phyloP scores from a whole-genome alignment of 2,888 invertebrate species.

The Nephrocerus scutellatus region DNA sequence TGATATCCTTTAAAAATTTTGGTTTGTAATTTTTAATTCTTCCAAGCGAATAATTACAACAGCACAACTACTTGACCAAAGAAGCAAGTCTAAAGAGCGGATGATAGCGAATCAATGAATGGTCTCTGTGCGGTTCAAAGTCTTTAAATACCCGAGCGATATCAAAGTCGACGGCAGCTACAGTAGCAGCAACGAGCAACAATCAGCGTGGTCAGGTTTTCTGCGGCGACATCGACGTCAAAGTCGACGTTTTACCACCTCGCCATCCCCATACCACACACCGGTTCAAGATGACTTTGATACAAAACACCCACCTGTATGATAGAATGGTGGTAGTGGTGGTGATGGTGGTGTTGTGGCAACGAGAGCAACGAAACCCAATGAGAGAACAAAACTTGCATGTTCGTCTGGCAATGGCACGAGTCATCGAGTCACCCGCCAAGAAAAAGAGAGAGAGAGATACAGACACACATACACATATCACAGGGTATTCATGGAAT shows the following conservation, averaged over 20 bases:
- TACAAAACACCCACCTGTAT: too few relatives aligned
- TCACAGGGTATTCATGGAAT: too few relatives aligned
- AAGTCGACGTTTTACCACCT: conserved; percentile 39
- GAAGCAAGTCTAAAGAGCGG: conserved; percentile 55
- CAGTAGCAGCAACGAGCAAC: conserved; percentile 16
- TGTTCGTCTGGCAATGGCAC: background rate
- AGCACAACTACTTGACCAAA: conserved; percentile 40
- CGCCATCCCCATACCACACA: conserved; percentile 16
- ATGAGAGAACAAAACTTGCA: conserved; percentile 22
- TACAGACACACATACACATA: too few relatives aligned
- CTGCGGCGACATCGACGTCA: conserved; percentile 23
- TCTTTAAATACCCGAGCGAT: conserved; percentile 55
- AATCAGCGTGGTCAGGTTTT: conserved; percentile 24
- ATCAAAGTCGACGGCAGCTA: conserved; percentile 17
- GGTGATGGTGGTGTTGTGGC: too few relatives aligned
- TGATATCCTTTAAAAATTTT: conserved; percentile 5
- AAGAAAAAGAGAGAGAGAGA: too few relatives aligned
- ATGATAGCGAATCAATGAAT: conserved; percentile 66
- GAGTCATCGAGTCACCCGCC: too few relatives aligned
- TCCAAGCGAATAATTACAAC: conserved; percentile 44
- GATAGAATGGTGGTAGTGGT: too few relatives aligned
- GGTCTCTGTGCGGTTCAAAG: conserved; percentile 56
- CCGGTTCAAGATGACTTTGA: too few relatives aligned
- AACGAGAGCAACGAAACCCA: conserved; percentile 11
- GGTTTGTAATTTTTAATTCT: conserved; percentile 10